These are phyloP conservation scores for Nanger granti DNA, from an alignment of 2,113 vertebrate genomes.

Conservation along the genomic window DNA sequence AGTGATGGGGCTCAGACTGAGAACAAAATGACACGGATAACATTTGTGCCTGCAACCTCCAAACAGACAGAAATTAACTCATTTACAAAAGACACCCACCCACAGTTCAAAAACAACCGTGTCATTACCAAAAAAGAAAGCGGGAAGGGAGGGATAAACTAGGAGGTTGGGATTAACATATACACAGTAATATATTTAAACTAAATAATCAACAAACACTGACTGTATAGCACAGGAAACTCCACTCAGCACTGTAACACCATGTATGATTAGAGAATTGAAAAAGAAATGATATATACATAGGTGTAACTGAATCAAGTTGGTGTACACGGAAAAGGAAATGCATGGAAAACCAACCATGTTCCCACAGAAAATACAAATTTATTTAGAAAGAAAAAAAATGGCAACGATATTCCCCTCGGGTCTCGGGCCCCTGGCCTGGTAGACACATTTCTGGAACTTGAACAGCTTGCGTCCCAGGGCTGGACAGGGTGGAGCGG, in stretches of 20 bases:
- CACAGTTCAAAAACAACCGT: background rate
- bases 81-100: background rate
- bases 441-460: background rate
- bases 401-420: background rate
- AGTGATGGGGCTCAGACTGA: background rate
- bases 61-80: background rate
- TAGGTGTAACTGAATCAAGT: background rate
- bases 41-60: background rate
- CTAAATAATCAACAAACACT: background rate
- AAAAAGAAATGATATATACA: background rate
- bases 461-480: background rate
- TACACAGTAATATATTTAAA: background rate
- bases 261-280: background rate
- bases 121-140: background rate
- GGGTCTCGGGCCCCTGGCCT: no score
- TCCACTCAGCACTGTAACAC: background rate
- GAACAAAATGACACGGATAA: background rate
- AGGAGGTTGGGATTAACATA: background rate
- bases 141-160: background rate
- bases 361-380: background rate
- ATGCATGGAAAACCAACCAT: background rate
- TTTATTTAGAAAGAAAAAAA: background rate
- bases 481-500: background rate
- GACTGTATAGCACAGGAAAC: background rate
- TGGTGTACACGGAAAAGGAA: background rate